Evolutionary conservation across 2,888 invertebrate genomes (phyloP), one percentile per base, ranked within the genome.

Genomic region (Eupithecia inturbata): DNA sequence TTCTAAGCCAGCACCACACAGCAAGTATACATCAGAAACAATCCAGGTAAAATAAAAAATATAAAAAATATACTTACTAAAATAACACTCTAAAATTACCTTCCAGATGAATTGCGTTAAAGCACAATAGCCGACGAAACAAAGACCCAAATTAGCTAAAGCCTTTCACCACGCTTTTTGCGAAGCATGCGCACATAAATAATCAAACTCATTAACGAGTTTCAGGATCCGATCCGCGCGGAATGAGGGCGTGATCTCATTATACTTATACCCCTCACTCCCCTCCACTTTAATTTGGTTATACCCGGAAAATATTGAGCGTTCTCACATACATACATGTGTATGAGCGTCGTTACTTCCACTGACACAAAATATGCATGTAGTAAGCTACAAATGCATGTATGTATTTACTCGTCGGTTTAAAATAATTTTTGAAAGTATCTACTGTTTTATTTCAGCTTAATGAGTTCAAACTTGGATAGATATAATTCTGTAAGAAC

Each of bases 201-300:
- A 71, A 75, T 72, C 66, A n/a, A 75, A 75, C 69, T 75, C 71
- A 72, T 71, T 75, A 72, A 70, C 63, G 69, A 69, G 71, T 69
- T 70, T 22, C 69, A 69, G 66, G 66, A 39, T 57, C 71, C 41
- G 67, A 62, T 62, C 60, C 64, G 33, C 28, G 68, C 53, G 57
- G n/a, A 74, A 74, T 64, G 45, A 68, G 75, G 68, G 49, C 71
- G 57, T 71, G 67, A 69, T 67, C 75, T 75, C 72, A 75, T 72
- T 71, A 74, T 67, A 69, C 62, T 39, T 64, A 64, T 36, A 64
- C 63, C 63, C 31, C 57, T 1, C 57, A 5, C 49, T 33, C 14
- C 26, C n/a, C 68, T n/a, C 22, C 68, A 64, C 63, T 74, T 74
- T 71, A 67, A 71, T 71, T 71, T 39, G 67, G 45, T 70, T 49